Evolutionary conservation across 2,888 invertebrate genomes (phyloP).

Genomic region (Polia nebulosa): DNA sequence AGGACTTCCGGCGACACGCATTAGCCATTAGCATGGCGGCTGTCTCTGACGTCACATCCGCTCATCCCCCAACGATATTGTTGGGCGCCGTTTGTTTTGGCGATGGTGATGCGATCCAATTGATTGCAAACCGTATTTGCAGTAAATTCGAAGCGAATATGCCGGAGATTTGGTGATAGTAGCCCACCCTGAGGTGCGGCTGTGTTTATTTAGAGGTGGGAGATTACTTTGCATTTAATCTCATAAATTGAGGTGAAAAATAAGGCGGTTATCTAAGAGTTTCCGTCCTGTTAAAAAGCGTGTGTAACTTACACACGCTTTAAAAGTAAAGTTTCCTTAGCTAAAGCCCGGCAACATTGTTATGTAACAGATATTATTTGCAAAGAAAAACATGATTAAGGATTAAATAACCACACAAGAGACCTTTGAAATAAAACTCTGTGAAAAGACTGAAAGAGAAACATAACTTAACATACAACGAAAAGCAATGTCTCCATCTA

Average conservation of each 20-base stretch:
- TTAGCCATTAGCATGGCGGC: conserved; percentile 89
- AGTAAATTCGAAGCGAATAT: conserved; percentile 61
- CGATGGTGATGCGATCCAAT: conserved; percentile 58
- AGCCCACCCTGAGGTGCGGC: conserved; percentile 5
- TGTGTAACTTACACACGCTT: background rate
- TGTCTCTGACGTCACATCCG: conserved; percentile 85
- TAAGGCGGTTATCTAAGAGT: conserved; percentile 15
- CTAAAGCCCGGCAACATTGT: background rate
- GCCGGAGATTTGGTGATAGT: conserved; percentile 35
- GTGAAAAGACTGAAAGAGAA: background rate
- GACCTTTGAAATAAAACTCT: background rate
- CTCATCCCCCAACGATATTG: conserved; percentile 67
- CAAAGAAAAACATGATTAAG: background rate
- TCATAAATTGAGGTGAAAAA: conserved; percentile 13
- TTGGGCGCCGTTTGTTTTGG: conserved; percentile 65
- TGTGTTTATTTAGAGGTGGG: conserved; percentile 3
- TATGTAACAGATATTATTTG: background rate
- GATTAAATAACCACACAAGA: background rate
- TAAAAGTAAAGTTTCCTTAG: background rate
- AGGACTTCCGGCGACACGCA: conserved; percentile 88
- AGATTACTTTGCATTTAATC: conserved; percentile 26
- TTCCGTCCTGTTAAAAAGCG: background rate
- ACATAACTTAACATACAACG: background rate
- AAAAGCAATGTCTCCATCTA: conserved; percentile 16
- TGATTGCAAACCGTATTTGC: conserved; percentile 67